Conservation (phyloP, 1,140 invertebrate genomes). For the Drusus annulatus region DNA sequence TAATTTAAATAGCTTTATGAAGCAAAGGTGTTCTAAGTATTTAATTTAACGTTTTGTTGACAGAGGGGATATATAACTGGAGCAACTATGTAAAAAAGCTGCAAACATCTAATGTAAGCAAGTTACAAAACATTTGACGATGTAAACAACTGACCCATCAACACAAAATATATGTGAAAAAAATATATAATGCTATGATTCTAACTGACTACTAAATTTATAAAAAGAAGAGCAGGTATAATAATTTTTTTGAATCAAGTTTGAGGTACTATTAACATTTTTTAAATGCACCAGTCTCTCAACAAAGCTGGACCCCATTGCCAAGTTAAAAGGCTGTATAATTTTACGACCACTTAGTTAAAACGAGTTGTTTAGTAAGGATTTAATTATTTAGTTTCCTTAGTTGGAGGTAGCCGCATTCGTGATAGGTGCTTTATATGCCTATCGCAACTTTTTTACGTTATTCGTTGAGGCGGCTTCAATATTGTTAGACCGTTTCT, state of each 20-base stretch:
- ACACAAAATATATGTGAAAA: background rate
- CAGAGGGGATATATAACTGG: background rate
- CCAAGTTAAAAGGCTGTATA: background rate
- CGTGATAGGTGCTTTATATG: too few relatives aligned
- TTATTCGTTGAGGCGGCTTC: too few relatives aligned
- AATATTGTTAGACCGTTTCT: too few relatives aligned
- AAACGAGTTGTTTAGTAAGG: background rate
- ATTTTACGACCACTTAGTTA: conserved; percentile 5
- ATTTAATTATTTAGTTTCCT: background rate
- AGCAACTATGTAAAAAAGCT: background rate
- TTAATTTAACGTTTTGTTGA: background rate
- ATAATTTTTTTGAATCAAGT: too few relatives aligned
- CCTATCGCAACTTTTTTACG: too few relatives aligned
- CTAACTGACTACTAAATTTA: too few relatives aligned
- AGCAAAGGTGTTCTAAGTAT: too few relatives aligned
- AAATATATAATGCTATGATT: too few relatives aligned
- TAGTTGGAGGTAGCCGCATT: background rate
- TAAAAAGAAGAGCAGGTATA: too few relatives aligned
- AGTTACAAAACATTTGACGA: background rate
- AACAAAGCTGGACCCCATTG: too few relatives aligned
- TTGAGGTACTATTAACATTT: background rate
- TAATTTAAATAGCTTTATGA: too few relatives aligned
- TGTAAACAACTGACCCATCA: background rate
- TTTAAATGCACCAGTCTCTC: too few relatives aligned
- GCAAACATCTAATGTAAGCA: background rate